These are phyloP conservation scores for Orycteropus afer DNA, from an alignment of 2,113 vertebrate species.

Conservation along the genomic window DNA sequence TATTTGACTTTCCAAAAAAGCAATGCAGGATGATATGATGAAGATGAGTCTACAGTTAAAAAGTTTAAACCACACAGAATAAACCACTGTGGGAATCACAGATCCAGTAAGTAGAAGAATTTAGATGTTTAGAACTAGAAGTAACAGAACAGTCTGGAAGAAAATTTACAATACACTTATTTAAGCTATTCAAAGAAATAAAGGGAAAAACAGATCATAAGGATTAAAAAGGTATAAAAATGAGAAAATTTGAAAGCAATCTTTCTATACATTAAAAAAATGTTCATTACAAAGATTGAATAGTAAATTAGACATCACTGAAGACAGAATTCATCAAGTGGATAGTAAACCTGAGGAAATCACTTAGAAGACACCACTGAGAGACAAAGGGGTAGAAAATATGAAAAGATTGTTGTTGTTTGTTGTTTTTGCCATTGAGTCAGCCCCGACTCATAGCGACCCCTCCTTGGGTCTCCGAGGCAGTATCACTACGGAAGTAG, in stretches of 20 bases:
- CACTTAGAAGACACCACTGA: not conserved
- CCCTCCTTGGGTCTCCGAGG: too few relatives aligned
- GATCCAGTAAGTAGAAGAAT: not conserved
- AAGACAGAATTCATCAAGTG: not conserved
- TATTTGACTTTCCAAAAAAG: not conserved
- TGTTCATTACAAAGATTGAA: constrained; percentile 13
- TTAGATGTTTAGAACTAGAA: constrained; percentile 36
- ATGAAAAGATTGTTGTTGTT: constrained; percentile 13
- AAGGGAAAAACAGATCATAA: not conserved
- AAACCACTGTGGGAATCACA: not conserved
- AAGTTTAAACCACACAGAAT: not conserved
- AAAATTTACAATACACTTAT: not conserved
- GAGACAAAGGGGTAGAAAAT: not conserved
- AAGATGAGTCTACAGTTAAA: not conserved
- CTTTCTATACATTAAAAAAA: not conserved
- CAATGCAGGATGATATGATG: not conserved
- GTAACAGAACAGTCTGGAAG: not conserved
- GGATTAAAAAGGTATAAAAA: constrained; percentile 16
- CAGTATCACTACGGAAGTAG: too few relatives aligned
- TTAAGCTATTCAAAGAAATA: not conserved
- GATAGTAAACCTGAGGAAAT: not conserved
- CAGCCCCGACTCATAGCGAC: too few relatives aligned
- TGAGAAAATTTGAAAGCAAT: constrained; percentile 3
- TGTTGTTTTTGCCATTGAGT: too few relatives aligned
- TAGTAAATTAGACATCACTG: too few relatives aligned